Evolutionary conservation across 2,888 invertebrate genomes (phyloP).

Genomic region (Agapostemon virescens): DNA sequence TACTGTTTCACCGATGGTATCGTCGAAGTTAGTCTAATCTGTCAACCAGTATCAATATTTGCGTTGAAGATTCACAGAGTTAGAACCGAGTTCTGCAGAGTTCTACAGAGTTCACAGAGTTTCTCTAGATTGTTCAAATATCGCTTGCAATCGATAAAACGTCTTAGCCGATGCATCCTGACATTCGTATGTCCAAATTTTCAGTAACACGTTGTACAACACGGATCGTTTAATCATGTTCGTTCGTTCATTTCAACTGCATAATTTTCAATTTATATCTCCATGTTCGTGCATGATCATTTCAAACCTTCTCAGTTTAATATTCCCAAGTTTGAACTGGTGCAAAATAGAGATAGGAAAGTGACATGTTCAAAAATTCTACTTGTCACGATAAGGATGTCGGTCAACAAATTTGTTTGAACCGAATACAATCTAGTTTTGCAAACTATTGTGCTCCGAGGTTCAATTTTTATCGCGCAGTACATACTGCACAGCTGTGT

Average conservation of each 20-base stretch:
- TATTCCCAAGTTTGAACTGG: background rate
- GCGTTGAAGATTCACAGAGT: too few relatives aligned
- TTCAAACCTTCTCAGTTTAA: too few relatives aligned
- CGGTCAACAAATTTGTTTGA: background rate
- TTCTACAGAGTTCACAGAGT: too few relatives aligned
- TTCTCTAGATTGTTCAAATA: background rate
- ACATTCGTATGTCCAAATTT: background rate
- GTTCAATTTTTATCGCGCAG: background rate
- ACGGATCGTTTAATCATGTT: background rate
- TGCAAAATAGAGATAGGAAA: background rate
- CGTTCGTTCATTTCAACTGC: background rate
- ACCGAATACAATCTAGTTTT: background rate
- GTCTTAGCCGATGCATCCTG: background rate
- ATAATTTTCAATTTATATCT: background rate
- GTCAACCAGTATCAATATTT: background rate
- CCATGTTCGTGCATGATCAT: background rate
- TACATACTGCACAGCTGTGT: background rate
- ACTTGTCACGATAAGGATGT: background rate
- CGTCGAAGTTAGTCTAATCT: background rate
- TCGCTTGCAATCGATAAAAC: background rate
- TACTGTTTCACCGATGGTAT: background rate
- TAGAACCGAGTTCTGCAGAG: background rate
- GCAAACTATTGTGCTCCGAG: background rate
- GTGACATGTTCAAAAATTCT: background rate
- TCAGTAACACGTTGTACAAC: background rate